Percentiles rank a stretch among this genome's conserved stretches.
These are phyloP conservation scores for Schizopygopsis pylzovi DNA, from an alignment of 2,797 vertebrate species.

Conservation along the genomic window DNA sequence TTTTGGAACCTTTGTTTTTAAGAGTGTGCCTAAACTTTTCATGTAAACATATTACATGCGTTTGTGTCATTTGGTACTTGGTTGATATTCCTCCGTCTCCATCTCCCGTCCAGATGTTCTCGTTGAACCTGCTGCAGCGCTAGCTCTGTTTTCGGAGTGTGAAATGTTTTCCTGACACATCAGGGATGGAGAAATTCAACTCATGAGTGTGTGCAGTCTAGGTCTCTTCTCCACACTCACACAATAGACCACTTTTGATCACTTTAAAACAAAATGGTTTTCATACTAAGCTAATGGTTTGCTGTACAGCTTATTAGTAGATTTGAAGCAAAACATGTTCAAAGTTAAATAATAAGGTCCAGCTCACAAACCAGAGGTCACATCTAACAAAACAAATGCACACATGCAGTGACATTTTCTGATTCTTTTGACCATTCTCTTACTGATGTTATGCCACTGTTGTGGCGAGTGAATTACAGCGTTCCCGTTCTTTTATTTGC, in stretches of 20 bases:
- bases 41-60: background rate
- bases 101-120: slow-evolving; percentile 51
- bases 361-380: background rate
- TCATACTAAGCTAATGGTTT: background rate
- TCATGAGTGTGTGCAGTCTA: background rate
- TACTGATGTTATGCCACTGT: background rate
- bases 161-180: slow-evolving; percentile 53
- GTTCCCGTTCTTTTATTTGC: slow-evolving; percentile 29
- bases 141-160: slow-evolving; percentile 56
- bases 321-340: background rate
- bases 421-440: background rate
- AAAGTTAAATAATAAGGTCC: background rate
- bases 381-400: background rate
- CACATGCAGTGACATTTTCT: background rate
- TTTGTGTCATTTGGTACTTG: background rate
- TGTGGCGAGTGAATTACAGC: background rate
- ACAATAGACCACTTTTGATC: background rate
- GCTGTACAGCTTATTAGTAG: background rate
- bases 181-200: background rate
- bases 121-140: slow-evolving; percentile 57
- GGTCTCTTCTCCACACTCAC: background rate
- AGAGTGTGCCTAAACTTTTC: background rate
- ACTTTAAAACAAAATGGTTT: background rate
- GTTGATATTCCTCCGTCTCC: slow-evolving; percentile 10
- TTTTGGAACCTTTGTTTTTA: too few relatives aligned